Base-by-base conservation (phyloP, 2,113 vertebrate species). In the Xiphorhynchus elegans region DNA sequence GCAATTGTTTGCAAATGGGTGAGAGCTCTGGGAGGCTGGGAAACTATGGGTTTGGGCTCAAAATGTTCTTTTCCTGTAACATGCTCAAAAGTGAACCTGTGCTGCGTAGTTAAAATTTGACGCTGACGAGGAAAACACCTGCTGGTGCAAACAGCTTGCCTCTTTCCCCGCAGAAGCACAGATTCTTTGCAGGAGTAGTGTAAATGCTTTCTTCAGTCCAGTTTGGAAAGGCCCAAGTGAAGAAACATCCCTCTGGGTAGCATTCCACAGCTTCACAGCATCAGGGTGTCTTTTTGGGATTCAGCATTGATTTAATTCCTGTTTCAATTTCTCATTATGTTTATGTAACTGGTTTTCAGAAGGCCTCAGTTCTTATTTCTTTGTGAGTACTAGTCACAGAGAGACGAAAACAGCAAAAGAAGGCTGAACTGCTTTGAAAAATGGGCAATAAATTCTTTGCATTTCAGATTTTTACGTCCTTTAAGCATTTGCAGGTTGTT, bases 1-100 rank as follows among this genome's bases (percentile, higher is more conserved):
- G n/a, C 96, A 96, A 95, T 96, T 97, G 95, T 97, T 96, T 95
- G 95, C 92, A 94, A 96, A 95, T 93, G 93, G 93, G 78, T 73
- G 91, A 90, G 90, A 95, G 93, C 82, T 94, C 17, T 5, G 53
- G 46, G 47, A 96, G 82, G 78, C 87, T 94, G 85, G 66, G 67
- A 82, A 91, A 39, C 83, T 42, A 73, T 13, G 50, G 63, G 28
- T 94, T 85, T 79, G 50, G 59, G 72, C 93, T 96, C 46, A 89
- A 76, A 93, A 73, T 70, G 60, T 67, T 93, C 55, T 81, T 94
- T 93, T 84, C 68, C 90, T 93, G n/a, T 90, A 89, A 56, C 6
- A 8, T 49, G 64, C 79, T 82, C 37, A 88, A 55, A 81, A 90
- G 85, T 44, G 73, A 95, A 92, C 79, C 76, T 75, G n/a, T 2